Percentiles rank a stretch among this genome's conserved stretches.
Evolutionary conservation across 2,888 invertebrate genomes (phyloP).

Genomic region (Slavum lentiscoides): DNA sequence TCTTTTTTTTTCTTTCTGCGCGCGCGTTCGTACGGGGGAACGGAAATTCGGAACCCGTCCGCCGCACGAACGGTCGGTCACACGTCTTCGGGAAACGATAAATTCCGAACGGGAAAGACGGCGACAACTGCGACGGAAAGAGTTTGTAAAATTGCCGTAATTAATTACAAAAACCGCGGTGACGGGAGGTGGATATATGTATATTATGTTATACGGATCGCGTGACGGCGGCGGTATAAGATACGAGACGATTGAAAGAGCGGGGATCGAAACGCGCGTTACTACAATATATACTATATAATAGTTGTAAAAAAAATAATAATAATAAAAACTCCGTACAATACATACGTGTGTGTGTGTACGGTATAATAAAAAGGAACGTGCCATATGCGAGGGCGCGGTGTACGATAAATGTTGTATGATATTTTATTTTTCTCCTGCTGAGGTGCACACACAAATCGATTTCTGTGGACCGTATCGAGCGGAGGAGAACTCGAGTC

Average conservation of each 20-base stretch:
- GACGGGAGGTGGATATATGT: too few species aligned
- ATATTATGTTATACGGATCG: not conserved
- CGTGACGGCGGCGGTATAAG: not conserved
- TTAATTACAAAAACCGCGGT: slow-evolving; percentile 6
- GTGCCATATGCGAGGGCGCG: slow-evolving; percentile 51
- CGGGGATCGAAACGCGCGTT: too few species aligned
- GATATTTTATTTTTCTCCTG: slow-evolving; percentile 16
- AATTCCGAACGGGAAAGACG: slow-evolving; percentile 7
- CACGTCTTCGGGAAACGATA: slow-evolving; percentile 17
- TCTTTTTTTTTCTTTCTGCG: slow-evolving; percentile 32
- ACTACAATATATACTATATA: not conserved
- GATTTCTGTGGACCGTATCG: slow-evolving; percentile 51
- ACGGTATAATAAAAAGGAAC: slow-evolving; percentile 43
- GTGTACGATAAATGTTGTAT: slow-evolving; percentile 45
- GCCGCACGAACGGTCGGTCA: not conserved
- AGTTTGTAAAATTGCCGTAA: slow-evolving; percentile 12
- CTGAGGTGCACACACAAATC: slow-evolving; percentile 34
- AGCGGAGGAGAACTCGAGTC: slow-evolving; percentile 23
- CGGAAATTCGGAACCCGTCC: slow-evolving; percentile 6
- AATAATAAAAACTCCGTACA: not conserved
- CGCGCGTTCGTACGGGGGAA: slow-evolving; percentile 5
- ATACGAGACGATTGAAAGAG: not conserved
- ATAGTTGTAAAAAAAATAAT: slow-evolving; percentile 27
- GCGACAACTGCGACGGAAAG: not conserved
- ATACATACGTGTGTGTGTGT: not conserved